Evolutionary conservation across 2,113 vertebrate species (phyloP).

Genomic region (Hypomesus transpacificus): DNA sequence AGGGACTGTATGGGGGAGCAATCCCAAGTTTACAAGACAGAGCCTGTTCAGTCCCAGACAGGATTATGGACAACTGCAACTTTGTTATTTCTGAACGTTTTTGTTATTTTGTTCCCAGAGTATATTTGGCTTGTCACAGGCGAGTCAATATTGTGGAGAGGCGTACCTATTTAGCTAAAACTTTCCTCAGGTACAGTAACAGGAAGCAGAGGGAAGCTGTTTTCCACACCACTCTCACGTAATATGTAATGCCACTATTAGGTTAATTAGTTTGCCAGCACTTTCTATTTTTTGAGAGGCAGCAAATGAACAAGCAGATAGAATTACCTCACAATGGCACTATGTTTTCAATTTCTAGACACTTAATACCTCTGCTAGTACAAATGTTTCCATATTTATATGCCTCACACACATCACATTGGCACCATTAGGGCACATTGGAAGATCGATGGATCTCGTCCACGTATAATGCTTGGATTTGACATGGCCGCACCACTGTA

Average conservation of each 20-base stretch:
- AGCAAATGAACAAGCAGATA: conserved; percentile 31
- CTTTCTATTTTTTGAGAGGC: conserved; percentile 49
- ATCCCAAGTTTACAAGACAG: conserved; percentile 39
- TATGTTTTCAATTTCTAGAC: no score
- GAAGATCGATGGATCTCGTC: no score
- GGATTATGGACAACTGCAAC: conserved; percentile 27
- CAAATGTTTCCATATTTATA: conserved; percentile 3
- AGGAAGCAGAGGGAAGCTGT: conserved; percentile 71
- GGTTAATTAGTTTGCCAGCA: conserved; percentile 45
- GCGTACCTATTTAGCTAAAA: conserved; percentile 72
- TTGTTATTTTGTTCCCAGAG: conserved; percentile 40
- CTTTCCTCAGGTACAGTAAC: conserved; percentile 67
- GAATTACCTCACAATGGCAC: conserved; percentile 31
- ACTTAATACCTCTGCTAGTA: not conserved
- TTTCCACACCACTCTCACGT: conserved; percentile 66
- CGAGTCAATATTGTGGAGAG: conserved; percentile 37
- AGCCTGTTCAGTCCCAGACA: conserved; percentile 37
- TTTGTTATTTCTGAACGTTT: conserved; percentile 46
- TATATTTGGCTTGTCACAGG: conserved; percentile 41
- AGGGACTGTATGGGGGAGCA: conserved; percentile 19
- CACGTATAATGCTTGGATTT: no score
- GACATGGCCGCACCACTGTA: no score
- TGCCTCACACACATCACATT: no score
- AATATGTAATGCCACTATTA: conserved; percentile 59
- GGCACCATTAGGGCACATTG: no score